Percentiles rank a stretch among this genome's conserved stretches.
Evolutionary conservation across 2,888 invertebrate genomes (phyloP).

Genomic region (Yponomeuta plumbellus): DNA sequence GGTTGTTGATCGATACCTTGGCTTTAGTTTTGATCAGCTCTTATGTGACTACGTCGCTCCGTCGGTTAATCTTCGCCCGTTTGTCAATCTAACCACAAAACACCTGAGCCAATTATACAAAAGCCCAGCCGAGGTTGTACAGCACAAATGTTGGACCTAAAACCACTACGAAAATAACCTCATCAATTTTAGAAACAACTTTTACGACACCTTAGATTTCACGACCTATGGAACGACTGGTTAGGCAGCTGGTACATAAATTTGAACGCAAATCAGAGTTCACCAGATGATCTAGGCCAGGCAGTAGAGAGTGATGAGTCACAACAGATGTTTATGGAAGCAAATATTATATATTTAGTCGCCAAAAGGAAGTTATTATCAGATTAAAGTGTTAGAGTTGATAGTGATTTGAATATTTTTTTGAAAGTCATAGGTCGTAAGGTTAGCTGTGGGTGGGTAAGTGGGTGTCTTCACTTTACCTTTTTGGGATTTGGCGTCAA

Average conservation of each 20-base stretch:
- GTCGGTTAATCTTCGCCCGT: not conserved
- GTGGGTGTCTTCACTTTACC: not conserved
- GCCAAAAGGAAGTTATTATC: slow-evolving; percentile 1
- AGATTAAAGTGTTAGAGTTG: not conserved
- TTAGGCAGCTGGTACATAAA: not conserved
- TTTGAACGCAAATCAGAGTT: not conserved
- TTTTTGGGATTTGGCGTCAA: not conserved
- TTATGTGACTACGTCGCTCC: not conserved
- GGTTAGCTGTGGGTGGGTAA: not conserved
- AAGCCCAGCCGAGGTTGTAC: not conserved
- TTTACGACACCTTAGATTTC: not conserved
- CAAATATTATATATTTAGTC: not conserved
- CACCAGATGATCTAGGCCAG: not conserved
- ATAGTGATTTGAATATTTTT: not conserved
- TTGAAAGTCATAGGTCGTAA: not conserved
- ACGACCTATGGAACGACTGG: not conserved
- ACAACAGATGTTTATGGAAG: not conserved
- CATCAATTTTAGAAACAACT: not conserved
- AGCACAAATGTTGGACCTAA: not conserved
- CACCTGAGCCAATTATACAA: not conserved
- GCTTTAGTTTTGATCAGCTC: not conserved
- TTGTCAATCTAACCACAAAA: not conserved
- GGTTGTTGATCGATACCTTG: not conserved
- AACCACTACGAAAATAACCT: not conserved
- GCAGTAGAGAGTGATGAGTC: not conserved